Evolutionary conservation across 2,888 invertebrate genomes (phyloP).

Genomic region (Macrosiphum euphorbiae): DNA sequence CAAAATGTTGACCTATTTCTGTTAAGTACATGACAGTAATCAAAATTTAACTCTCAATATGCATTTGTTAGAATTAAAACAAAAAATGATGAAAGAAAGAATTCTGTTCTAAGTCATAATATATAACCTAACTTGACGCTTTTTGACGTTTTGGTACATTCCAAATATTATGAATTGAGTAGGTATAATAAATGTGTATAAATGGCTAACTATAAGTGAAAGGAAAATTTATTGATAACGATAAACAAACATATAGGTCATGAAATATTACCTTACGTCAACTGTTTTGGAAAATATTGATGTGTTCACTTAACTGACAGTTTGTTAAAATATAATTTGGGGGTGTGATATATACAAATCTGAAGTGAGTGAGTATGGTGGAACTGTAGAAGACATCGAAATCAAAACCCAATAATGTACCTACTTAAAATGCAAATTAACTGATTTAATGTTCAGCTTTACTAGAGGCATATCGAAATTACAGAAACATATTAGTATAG

Average conservation of each 20-base stretch:
- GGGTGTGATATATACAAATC: neutral
- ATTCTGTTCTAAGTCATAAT: neutral
- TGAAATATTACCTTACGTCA: neutral
- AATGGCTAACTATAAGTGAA: neutral
- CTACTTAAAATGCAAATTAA: neutral
- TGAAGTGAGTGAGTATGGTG: neutral
- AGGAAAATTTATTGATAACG: neutral
- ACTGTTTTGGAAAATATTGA: neutral
- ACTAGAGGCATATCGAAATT: neutral
- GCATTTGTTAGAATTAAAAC: neutral
- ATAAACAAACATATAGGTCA: neutral
- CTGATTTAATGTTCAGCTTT: neutral
- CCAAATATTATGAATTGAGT: neutral
- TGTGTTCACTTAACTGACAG: neutral
- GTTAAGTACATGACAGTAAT: neutral
- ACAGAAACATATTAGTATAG: neutral
- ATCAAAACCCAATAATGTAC: neutral
- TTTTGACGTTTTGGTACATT: neutral
- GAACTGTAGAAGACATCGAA: neutral
- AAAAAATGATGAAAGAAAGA: neutral
- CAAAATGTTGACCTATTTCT: neutral
- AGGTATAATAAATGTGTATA: neutral
- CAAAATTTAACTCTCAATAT: neutral
- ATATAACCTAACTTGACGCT: neutral
- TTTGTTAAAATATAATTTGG: neutral